Conservation (phyloP, 2,888 invertebrate species). For the Chalcis sispes region DNA sequence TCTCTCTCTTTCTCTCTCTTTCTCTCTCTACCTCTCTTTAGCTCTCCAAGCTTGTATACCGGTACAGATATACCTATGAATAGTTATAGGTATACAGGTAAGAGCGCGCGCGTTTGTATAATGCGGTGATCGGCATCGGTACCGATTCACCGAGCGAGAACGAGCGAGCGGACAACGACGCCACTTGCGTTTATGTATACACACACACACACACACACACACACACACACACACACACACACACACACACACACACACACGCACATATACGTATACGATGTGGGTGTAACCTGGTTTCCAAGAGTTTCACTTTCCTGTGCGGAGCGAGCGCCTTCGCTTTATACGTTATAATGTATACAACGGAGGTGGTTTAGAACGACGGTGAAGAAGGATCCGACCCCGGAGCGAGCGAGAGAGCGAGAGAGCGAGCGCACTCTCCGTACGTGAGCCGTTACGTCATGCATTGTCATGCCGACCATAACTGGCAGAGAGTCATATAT, state of each 20-base stretch:
- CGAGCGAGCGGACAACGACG: neutral
- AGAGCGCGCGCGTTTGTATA: neutral
- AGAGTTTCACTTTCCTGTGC: conserved; percentile 75
- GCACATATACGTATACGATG: conserved; percentile 69
- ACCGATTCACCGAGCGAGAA: conserved; percentile 9
- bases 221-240: conserved; percentile 58
- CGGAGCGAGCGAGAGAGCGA: too few species aligned
- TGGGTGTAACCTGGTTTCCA: conserved; percentile 76
- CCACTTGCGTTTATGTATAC: neutral
- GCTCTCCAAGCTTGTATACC: too few species aligned
- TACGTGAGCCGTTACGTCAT: conserved; percentile 58
- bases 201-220: neutral
- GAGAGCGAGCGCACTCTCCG: conserved; percentile 33
- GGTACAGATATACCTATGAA: too few species aligned
- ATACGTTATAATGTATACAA: too few species aligned
- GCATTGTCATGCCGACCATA: conserved; percentile 72
- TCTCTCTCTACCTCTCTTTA: too few species aligned
- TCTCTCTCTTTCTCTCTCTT: too few species aligned
- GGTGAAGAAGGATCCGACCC: conserved; percentile 71
- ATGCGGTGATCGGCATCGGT: too few species aligned
- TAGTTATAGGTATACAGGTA: conserved; percentile 14
- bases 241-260: conserved; percentile 59
- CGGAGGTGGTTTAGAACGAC: conserved; percentile 49
- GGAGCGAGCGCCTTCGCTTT: conserved; percentile 44
- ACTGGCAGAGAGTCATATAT: conserved; percentile 56